Base-by-base conservation (phyloP, 2,797 vertebrate genomes). In the Phaenicophaeus curvirostris region DNA sequence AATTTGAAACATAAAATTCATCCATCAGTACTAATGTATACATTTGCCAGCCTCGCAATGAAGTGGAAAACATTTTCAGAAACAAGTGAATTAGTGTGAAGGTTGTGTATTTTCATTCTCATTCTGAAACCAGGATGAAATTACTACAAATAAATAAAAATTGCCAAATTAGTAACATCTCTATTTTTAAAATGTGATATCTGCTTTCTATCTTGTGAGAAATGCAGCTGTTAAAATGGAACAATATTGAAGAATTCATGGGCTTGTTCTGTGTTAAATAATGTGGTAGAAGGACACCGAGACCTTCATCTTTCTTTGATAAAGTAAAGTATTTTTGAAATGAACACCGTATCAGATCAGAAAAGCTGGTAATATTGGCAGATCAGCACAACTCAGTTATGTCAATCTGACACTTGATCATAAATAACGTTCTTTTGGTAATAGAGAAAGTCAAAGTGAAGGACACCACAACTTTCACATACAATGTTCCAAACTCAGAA, bases 221-320 rank as follows among this genome's bases (percentile, higher is more conserved):
- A 76, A 61, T 42, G 11, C 16, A 58, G 24, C 57, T 9, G 28
- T 89, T 83, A 55, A 11, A 67, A 13, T 48, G 28, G 95, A 93
- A 91, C 66, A 91, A 77, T 37, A 10, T 20, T 76, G 59, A 72
- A 86, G 55, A 88, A 85, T 55, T 89, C 41, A 57, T 24, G 24
- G 42, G 25, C 9, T 25, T 74, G 33, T 66, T 82, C 37, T n/a
- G 13, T 39, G 37, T 44, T 85, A 81, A 86, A 87, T 69, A 90
- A 51, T 37, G 23, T 37, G 48, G 63, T 72, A 67, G 90, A 95
- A 97, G 93, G 94, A 71, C 66, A 72, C 65, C 66, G 24, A 87
- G 84, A 93, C 84, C 88, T 97, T 97, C 92, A 85, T 92, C 88
- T 93, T 95, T 61, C 84, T 89, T 91, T 96, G 79, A 74, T 94